These are phyloP conservation scores for Anticlea derivata DNA, from an alignment of 2,888 invertebrate species.

Conservation along the genomic window DNA sequence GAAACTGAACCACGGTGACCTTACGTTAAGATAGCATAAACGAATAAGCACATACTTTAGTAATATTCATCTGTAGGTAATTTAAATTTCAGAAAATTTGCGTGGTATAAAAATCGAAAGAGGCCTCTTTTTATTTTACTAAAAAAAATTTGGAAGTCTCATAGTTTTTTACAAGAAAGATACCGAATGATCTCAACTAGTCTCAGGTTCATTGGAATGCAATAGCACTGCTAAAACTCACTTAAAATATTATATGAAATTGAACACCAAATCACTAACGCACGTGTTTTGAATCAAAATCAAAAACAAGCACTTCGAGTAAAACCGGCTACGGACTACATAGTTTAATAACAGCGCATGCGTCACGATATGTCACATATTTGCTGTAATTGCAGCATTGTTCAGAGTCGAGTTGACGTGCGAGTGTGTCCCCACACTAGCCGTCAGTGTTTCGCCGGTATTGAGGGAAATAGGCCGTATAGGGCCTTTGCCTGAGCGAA, in stretches of 20 bases:
- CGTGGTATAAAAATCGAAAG: too few relatives aligned
- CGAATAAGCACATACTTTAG: not conserved
- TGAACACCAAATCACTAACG: conserved; percentile 1
- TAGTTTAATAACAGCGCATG: conserved; percentile 39
- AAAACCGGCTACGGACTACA: conserved; percentile 35
- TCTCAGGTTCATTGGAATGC: not conserved
- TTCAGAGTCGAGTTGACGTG: conserved; percentile 37
- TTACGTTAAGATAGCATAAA: not conserved
- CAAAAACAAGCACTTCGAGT: conserved; percentile 36
- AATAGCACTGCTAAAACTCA: too few relatives aligned
- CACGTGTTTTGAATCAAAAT: conserved; percentile 14
- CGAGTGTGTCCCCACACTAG: conserved; percentile 39
- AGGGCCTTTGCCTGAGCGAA: conserved; percentile 52
- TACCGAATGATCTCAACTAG: too few relatives aligned
- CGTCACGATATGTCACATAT: conserved; percentile 47
- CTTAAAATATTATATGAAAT: conserved; percentile 11
- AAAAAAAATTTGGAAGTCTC: too few relatives aligned
- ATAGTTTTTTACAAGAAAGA: too few relatives aligned
- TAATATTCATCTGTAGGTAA: too few relatives aligned
- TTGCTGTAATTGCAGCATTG: conserved; percentile 49
- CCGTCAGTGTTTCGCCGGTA: conserved; percentile 59
- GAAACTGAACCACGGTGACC: conserved; percentile 22
- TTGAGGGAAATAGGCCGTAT: conserved; percentile 71
- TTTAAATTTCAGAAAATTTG: too few relatives aligned
- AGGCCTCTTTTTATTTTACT: too few relatives aligned